These are phyloP conservation scores for Mythimna loreyi DNA, from an alignment of 2,888 invertebrate species.

Conservation along the genomic window DNA sequence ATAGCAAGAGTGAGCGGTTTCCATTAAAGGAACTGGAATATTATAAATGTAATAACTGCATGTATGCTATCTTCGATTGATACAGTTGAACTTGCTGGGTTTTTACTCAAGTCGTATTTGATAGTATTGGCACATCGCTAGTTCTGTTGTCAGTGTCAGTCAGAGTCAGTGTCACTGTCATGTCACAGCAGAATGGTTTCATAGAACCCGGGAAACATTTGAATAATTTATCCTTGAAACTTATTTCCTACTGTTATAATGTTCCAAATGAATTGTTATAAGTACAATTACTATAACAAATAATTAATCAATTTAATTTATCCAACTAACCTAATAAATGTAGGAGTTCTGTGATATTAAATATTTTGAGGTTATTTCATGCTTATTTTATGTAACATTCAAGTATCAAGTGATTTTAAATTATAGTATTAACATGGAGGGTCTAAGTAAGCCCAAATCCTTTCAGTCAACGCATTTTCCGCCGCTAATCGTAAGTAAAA, in stretches of 20 bases:
- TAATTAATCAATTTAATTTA: neutral
- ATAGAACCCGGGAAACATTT: constrained; percentile 51
- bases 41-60: too few relatives aligned
- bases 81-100: too few relatives aligned
- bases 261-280: neutral
- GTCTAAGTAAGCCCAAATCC: constrained; percentile 58
- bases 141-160: too few relatives aligned
- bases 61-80: too few relatives aligned
- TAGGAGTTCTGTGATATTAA: constrained; percentile 8
- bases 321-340: neutral
- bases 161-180: constrained; percentile 20
- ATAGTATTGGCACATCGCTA: too few relatives aligned
- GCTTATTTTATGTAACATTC: constrained; percentile 55
- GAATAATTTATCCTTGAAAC: constrained; percentile 16
- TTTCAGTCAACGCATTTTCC: constrained; percentile 72
- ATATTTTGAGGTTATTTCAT: constrained; percentile 56
- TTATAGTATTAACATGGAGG: constrained; percentile 57
- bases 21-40: too few relatives aligned
- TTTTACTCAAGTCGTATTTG: too few relatives aligned
- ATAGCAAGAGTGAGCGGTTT: too few relatives aligned
- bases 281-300: neutral
- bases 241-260: neutral
- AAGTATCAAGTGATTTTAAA: constrained; percentile 14
- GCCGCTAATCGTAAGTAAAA: constrained; percentile 78
- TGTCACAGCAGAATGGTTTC: neutral